phyloP scores from a whole-genome alignment of 2,113 vertebrate genomes.

The Hippolais icterina region DNA sequence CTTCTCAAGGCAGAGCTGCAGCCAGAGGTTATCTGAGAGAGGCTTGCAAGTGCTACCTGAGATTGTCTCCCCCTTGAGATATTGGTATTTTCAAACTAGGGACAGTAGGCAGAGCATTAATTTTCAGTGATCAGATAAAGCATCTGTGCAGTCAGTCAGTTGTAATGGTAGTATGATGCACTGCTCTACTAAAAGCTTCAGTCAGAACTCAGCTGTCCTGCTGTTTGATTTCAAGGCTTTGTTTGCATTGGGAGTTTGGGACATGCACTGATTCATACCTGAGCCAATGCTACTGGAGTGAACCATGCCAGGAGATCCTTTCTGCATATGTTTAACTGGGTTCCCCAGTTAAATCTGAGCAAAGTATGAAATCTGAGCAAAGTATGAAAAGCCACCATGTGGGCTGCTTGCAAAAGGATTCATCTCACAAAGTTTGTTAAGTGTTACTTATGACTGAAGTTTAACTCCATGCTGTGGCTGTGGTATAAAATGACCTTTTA shows the following conservation, averaged over 20 bases:
- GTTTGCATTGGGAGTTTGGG: neutral
- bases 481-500: neutral
- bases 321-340: too few relatives aligned
- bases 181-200: neutral
- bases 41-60: neutral
- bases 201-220: neutral
- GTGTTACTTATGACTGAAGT: neutral
- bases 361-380: neutral
- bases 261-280: fast-evolving
- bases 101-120: too few relatives aligned
- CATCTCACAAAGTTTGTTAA: neutral
- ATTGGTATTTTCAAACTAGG: neutral
- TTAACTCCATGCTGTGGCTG: neutral
- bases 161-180: neutral
- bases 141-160: neutral
- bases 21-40: neutral
- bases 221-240: neutral
- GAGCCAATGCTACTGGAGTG: too few relatives aligned
- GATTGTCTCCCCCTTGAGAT: neutral
- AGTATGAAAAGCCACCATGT: neutral
- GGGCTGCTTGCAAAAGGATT: neutral
- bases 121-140: neutral
- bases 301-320: too few relatives aligned
- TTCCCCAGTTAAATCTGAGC: too few relatives aligned
- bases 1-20: neutral